Evolutionary conservation across 2,888 invertebrate genomes (phyloP), one percentile per base, ranked within the genome.

Genomic region (Iselma pallidipennis): DNA sequence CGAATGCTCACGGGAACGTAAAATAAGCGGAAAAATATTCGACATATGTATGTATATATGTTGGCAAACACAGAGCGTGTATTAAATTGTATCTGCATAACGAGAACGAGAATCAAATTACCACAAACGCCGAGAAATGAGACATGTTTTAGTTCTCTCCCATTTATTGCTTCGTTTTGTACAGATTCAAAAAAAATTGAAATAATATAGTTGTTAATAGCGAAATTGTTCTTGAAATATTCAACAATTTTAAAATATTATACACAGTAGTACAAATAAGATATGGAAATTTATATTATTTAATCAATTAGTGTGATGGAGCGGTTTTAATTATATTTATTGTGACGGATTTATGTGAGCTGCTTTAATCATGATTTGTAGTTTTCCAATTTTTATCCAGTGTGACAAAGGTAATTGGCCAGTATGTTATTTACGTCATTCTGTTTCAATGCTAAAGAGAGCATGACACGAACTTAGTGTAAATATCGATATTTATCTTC

Each of bases 11-110:
- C 49, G 63, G 61, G 61, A 65, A 61, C 63, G 59, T 61, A 67
- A 69, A 70, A 69, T 66, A 65, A 67, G 68, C 70, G 70, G 68
- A 70, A 70, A 70, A 69, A 70, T 66, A 68, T 67, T 70, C 67
- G 64, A 64, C 66, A 4, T 45, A 28, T 28, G 6, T 23, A 21
- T 23, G n/a, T 42, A 59, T 67, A 55, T 68, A 69, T 63, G 63
- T 61, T 61, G 65, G 65, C 64, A 66, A 66, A 67, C 61, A 67
- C 52, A 57, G 53, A 59, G 59, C 61, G 66, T 63, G 65, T 67
- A 65, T 66, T 66, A 67, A 68, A 68, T 71, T 71, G 62, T 67
- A 55, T 65, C 62, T 61, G 53, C 61, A 59, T 65, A 65, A 61
- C 65, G 61, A 54, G 51, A 53, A 61, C 56, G 56, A 54, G 66